phyloP scores from a whole-genome alignment of 53 echinoderm and acorn worm genomes.

The Crossaster papposus region DNA sequence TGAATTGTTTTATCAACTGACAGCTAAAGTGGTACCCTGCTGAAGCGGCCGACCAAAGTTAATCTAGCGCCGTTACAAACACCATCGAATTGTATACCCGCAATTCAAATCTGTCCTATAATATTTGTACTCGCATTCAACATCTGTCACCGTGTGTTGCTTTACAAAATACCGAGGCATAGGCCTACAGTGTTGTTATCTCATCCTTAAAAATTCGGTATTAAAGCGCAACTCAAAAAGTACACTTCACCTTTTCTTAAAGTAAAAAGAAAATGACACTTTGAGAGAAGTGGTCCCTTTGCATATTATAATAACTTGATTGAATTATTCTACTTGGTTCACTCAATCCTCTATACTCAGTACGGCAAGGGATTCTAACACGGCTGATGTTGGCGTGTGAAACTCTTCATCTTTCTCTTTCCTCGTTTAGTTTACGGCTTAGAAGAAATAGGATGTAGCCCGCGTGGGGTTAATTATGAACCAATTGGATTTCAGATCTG shows the following conservation, averaged over 20 bases:
- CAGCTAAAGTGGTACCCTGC: neutral
- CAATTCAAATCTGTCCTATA: neutral
- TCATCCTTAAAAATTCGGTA: neutral
- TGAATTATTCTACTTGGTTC: slow-evolving; percentile 17
- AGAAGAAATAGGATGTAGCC: neutral
- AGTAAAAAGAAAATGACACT: neutral
- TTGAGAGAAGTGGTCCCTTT: neutral
- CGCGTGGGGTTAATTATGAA: slow-evolving; percentile 14
- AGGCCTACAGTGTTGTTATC: neutral
- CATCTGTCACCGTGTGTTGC: slow-evolving; percentile 31
- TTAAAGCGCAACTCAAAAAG: neutral
- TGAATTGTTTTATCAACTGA: slow-evolving; percentile 29
- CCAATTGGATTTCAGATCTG: slow-evolving; percentile 45
- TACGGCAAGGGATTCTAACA: neutral
- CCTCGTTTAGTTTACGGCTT: neutral
- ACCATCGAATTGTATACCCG: neutral
- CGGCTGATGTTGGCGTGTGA: neutral
- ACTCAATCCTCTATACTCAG: slow-evolving; percentile 3
- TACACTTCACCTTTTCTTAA: slow-evolving; percentile 10
- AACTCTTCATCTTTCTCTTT: neutral
- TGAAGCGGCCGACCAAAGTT: neutral
- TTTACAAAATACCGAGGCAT: slow-evolving; percentile 12
- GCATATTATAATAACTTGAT: neutral
- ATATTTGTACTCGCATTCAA: neutral
- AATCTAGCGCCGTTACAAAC: neutral